phyloP scores from a whole-genome alignment of 2,113 vertebrate species.

The Silurus asotus region DNA sequence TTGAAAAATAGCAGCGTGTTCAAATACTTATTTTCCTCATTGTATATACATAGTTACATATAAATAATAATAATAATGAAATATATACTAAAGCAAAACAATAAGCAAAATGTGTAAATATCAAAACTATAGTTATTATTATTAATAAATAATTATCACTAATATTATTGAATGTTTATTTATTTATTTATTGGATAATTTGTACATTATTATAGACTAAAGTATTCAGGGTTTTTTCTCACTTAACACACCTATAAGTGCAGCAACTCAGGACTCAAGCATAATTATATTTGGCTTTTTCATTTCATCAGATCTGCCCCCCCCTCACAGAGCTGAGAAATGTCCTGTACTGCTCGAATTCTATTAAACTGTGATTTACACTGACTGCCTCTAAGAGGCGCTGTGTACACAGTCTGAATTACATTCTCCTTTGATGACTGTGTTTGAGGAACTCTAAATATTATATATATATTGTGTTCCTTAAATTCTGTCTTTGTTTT shows the following conservation, averaged over 20 bases:
- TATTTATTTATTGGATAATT: not conserved
- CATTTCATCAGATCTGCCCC: not conserved
- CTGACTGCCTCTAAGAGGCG: conserved; percentile 40
- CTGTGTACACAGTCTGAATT: conserved; percentile 45
- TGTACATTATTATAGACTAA: not conserved
- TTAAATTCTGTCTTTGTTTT: not conserved
- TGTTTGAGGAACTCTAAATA: not conserved
- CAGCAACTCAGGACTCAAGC: not conserved
- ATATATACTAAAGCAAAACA: no score
- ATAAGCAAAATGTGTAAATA: no score
- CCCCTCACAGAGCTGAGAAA: not conserved
- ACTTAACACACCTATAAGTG: not conserved
- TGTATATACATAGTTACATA: no score
- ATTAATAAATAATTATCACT: not conserved
- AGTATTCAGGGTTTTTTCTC: not conserved
- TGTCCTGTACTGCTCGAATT: not conserved
- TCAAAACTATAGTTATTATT: no score
- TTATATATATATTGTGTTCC: not conserved
- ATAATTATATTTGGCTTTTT: not conserved
- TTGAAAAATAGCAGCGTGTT: no score
- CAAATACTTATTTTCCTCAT: no score
- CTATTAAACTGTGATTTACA: not conserved
- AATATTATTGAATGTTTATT: not conserved
- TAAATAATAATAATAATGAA: no score
- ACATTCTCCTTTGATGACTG: not conserved